Percentiles rank a stretch among this genome's conserved stretches.
Conservation (phyloP, 2,888 invertebrate genomes). For the Baronia brevicornis region DNA sequence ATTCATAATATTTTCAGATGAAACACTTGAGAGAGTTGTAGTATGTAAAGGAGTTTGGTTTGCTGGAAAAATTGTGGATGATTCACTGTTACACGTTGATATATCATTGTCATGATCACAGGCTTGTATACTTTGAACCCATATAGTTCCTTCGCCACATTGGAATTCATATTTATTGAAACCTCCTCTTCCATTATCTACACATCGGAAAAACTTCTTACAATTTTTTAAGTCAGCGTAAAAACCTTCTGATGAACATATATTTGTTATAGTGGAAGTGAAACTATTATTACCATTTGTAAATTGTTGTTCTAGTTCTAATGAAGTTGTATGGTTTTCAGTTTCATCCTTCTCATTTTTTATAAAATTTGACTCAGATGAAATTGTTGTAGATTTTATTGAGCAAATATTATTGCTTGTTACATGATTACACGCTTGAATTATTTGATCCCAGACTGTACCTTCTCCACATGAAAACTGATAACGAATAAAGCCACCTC, state of each 20-base stretch:
- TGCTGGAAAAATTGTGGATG: neutral
- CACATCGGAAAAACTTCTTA: conserved; percentile 84
- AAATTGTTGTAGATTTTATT: conserved; percentile 19
- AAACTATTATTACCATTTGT: conserved; percentile 40
- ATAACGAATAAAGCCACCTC: conserved; percentile 77
- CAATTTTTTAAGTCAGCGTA: conserved; percentile 80
- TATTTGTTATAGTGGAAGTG: conserved; percentile 37
- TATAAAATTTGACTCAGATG: neutral
- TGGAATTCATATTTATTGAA: conserved; percentile 75
- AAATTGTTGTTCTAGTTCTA: neutral
- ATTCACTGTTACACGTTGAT: conserved; percentile 15
- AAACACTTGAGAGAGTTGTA: conserved; percentile 4
- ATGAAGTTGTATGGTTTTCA: conserved; percentile 26
- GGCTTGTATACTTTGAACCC: conserved; percentile 78
- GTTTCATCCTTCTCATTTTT: conserved; percentile 20
- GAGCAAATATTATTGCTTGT: conserved; percentile 15
- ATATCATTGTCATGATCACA: conserved; percentile 55
- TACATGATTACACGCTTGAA: conserved; percentile 80
- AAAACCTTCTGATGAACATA: conserved; percentile 80
- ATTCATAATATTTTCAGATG: conserved; percentile 4
- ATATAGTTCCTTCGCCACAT: conserved; percentile 81
- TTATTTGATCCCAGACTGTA: conserved; percentile 83
- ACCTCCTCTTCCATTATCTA: conserved; percentile 59
- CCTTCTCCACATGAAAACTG: conserved; percentile 84
- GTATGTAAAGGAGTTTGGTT: conserved; percentile 3